Evolutionary conservation across 2,888 invertebrate species (phyloP).

Genomic region (Apeira syringaria): DNA sequence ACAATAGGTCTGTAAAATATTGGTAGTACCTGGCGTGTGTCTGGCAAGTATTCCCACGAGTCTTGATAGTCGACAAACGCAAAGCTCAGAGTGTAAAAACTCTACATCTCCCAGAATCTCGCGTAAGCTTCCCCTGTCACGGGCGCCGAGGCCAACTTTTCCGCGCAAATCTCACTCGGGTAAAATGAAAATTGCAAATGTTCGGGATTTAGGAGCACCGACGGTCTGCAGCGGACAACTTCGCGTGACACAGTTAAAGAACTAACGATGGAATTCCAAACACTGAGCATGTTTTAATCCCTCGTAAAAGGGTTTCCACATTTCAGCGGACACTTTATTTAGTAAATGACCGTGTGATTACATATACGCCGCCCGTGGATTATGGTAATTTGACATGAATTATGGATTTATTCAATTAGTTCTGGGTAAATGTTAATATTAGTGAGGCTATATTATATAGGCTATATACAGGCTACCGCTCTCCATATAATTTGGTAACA

Average conservation of each 20-base stretch:
- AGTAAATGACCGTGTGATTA: constrained; percentile 11
- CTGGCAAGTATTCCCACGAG: constrained; percentile 13
- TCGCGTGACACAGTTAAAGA: constrained; percentile 44
- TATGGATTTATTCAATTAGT: constrained; percentile 8
- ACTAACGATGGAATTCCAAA: constrained; percentile 38
- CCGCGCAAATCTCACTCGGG: constrained; percentile 34
- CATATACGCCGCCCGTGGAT: constrained; percentile 7
- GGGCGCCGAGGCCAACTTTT: constrained; percentile 37
- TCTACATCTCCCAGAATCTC: constrained; percentile 31
- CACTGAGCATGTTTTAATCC: constrained; percentile 26
- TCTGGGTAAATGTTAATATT: too few relatives aligned
- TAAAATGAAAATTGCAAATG: constrained; percentile 50
- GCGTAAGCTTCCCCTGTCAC: constrained; percentile 40
- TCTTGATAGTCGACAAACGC: constrained; percentile 18
- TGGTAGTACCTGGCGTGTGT: too few relatives aligned
- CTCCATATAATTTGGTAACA: too few relatives aligned
- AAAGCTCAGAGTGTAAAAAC: constrained; percentile 27
- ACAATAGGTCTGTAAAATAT: constrained; percentile 4
- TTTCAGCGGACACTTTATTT: constrained; percentile 20
- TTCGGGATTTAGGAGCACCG: constrained; percentile 43
- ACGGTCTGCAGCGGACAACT: constrained; percentile 39
- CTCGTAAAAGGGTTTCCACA: constrained; percentile 23
- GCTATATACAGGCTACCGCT: too few relatives aligned
- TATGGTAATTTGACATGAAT: constrained; percentile 7
- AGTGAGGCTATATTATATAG: too few relatives aligned